Evolutionary conservation across 2,888 invertebrate genomes (phyloP).

Genomic region (Amiota communis): DNA sequence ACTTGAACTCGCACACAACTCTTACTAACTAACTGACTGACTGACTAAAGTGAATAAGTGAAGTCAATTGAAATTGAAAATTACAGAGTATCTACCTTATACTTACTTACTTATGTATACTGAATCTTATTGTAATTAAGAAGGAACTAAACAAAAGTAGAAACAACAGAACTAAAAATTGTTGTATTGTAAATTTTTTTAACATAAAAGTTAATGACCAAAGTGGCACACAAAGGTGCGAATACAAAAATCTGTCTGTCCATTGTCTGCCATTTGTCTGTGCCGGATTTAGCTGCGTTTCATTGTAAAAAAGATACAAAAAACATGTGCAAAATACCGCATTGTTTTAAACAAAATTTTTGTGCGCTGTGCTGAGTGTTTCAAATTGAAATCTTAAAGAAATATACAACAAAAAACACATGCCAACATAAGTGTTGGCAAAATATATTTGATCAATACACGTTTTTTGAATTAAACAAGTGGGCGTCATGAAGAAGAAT

Average conservation of each 20-base stretch:
- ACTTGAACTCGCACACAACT: slow-evolving; percentile 14
- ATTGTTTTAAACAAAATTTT: slow-evolving; percentile 1
- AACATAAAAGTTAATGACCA: slow-evolving; percentile 9
- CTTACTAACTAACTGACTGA: no score
- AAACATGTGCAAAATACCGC: no score
- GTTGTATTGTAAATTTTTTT: neutral
- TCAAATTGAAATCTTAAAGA: neutral
- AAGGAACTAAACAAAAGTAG: no score
- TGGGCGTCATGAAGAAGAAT: slow-evolving; percentile 9
- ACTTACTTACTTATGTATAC: no score
- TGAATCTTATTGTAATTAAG: no score
- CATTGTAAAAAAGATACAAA: no score
- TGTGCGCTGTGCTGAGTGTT: neutral
- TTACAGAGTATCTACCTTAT: no score
- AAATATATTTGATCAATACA: neutral
- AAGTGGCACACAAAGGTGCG: slow-evolving; percentile 1
- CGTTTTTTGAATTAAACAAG: slow-evolving; percentile 17
- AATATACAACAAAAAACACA: neutral
- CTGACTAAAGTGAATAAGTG: no score
- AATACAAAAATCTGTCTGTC: neutral
- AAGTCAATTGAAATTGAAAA: no score
- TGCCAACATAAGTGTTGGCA: neutral
- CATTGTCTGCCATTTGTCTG: slow-evolving; percentile 26
- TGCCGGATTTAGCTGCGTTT: neutral
- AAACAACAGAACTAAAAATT: no score